phyloP scores from a whole-genome alignment of 2,113 vertebrate genomes.

The Pundamilia nyererei region DNA sequence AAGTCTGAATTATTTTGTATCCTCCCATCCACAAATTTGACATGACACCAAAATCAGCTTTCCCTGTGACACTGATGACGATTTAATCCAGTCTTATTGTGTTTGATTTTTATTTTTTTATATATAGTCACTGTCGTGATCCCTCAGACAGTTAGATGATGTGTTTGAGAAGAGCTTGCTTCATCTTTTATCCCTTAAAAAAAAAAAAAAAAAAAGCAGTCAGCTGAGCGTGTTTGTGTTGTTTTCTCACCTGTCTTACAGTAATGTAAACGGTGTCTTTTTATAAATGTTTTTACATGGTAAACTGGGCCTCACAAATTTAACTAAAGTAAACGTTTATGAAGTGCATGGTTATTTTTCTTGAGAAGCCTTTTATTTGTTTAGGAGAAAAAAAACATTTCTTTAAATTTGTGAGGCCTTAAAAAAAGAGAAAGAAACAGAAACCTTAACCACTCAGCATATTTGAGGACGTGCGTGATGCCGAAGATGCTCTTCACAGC shows the following conservation, averaged over 20 bases:
- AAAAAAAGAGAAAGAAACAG: constrained; percentile 9
- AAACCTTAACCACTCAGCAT: constrained; percentile 89
- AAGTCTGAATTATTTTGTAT: constrained; percentile 90
- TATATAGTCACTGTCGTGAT: constrained; percentile 6
- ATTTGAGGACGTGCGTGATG: constrained; percentile 97
- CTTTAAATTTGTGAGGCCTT: constrained; percentile 9
- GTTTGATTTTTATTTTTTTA: constrained; percentile 32
- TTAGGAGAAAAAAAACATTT: neutral
- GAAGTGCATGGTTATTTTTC: neutral
- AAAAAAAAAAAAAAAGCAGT: constrained; percentile 8
- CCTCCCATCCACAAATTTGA: constrained; percentile 77
- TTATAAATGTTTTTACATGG: neutral
- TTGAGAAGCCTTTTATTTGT: neutral
- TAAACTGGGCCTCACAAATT: neutral
- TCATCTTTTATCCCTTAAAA: constrained; percentile 40
- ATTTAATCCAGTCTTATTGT: constrained; percentile 10
- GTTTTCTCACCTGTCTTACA: neutral
- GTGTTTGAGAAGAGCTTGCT: constrained; percentile 30
- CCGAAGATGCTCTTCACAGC: constrained; percentile 95
- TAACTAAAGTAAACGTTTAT: neutral
- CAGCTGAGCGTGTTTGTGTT: neutral
- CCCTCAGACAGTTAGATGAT: neutral
- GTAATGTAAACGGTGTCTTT: neutral
- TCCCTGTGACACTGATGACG: constrained; percentile 25
- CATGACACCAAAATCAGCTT: constrained; percentile 43